Conservation (phyloP, 2,113 vertebrate genomes). For the Spilogale gracilis region DNA sequence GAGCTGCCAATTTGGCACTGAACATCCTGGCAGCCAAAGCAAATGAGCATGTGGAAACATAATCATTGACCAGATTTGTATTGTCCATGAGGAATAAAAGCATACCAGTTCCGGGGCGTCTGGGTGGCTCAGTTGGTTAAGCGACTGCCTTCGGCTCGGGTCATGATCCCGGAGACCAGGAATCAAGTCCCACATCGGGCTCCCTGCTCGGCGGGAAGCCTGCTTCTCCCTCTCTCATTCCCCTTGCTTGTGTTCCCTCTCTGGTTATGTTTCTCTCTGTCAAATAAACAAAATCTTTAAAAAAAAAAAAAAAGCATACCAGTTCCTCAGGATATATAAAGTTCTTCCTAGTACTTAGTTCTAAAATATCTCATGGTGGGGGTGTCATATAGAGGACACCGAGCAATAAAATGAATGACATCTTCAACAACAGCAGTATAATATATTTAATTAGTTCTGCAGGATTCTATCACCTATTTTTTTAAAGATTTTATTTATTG, state of each 20-base stretch:
- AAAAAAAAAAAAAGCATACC: constrained; percentile 40
- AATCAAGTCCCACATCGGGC: too few species aligned
- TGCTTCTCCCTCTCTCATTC: too few species aligned
- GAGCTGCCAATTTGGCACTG: constrained; percentile 52
- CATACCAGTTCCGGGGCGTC: neutral
- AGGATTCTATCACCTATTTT: too few species aligned
- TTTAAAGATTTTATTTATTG: too few species aligned
- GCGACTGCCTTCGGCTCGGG: too few species aligned
- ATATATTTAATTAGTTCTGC: constrained; percentile 52
- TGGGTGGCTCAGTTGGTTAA: too few species aligned
- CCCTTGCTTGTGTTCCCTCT: too few species aligned
- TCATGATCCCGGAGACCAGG: too few species aligned
- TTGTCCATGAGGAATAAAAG: constrained; percentile 70
- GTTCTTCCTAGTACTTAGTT: constrained; percentile 65
- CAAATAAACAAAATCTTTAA: too few species aligned
- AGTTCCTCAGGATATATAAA: constrained; percentile 57
- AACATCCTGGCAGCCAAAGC: constrained; percentile 55
- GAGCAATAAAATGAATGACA: constrained; percentile 24
- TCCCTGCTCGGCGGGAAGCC: too few species aligned
- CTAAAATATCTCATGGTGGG: constrained; percentile 8
- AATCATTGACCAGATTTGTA: constrained; percentile 62
- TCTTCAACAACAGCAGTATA: constrained; percentile 47
- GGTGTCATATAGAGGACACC: constrained; percentile 58
- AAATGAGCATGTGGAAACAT: constrained; percentile 58
- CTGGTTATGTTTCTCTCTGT: too few species aligned